phyloP scores from a whole-genome alignment of 2,797 vertebrate species.

The Sebastes minor region DNA sequence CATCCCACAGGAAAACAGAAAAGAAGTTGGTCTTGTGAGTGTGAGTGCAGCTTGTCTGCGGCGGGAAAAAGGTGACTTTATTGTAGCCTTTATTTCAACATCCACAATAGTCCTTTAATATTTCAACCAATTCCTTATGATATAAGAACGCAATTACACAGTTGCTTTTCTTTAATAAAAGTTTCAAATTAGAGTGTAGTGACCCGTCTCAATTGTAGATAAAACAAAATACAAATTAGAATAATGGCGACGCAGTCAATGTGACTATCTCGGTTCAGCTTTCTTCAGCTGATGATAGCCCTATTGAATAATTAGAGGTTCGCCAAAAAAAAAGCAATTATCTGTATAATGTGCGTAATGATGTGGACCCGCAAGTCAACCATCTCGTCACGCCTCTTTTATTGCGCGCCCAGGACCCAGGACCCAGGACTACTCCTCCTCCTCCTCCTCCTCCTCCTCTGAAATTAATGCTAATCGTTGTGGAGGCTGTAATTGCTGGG shows the following conservation, averaged over 20 bases:
- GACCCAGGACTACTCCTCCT: neutral
- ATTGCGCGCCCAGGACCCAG: conserved; percentile 24
- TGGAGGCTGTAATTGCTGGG: conserved; percentile 48
- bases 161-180: neutral
- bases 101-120: neutral
- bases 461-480: conserved; percentile 50
- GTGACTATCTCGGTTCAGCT: neutral
- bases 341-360: conserved; percentile 53
- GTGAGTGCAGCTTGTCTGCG: conserved; percentile 13
- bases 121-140: neutral
- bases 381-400: conserved; percentile 54
- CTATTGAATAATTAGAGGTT: conserved; percentile 58
- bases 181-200: neutral
- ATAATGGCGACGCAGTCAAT: neutral
- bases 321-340: conserved; percentile 46
- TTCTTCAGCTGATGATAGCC: conserved; percentile 10
- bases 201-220: neutral
- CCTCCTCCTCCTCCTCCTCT: neutral
- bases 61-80: neutral
- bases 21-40: neutral
- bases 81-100: neutral
- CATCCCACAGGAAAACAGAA: conserved; percentile 1
- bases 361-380: conserved; percentile 50
- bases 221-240: neutral
- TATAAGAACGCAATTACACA: too few relatives aligned